Evolutionary conservation across 2,888 invertebrate species (phyloP).

Genomic region (Linyphia triangularis): DNA sequence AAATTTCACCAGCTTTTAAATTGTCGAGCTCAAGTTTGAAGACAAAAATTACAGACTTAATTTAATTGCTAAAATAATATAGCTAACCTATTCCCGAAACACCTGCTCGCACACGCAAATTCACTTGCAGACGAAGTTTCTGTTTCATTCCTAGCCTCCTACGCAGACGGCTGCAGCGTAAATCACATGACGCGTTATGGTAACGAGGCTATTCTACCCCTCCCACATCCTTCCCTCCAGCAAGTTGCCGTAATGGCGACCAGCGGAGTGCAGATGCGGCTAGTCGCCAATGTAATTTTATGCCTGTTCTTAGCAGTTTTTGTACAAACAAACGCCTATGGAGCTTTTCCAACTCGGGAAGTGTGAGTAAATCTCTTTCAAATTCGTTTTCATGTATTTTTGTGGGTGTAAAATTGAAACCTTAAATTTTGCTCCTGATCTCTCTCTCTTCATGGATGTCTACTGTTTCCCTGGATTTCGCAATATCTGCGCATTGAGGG

Average conservation of each 20-base stretch:
- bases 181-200: slow-evolving; percentile 61
- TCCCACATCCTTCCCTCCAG: slow-evolving; percentile 26
- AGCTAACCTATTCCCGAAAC: not conserved
- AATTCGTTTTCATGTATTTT: not conserved
- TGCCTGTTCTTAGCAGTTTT: slow-evolving; percentile 51
- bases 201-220: slow-evolving; percentile 50
- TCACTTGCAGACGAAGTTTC: slow-evolving; percentile 32
- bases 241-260: slow-evolving; percentile 73
- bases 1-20: no score
- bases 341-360: slow-evolving; percentile 63
- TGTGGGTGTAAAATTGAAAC: not conserved
- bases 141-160: slow-evolving; percentile 44
- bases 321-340: slow-evolving; percentile 45
- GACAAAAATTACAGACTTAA: not conserved
- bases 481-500: slow-evolving; percentile 71
- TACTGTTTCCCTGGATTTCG: slow-evolving; percentile 55
- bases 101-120: not conserved
- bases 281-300: slow-evolving; percentile 47
- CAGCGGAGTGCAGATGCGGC: slow-evolving; percentile 55
- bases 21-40: no score
- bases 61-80: not conserved
- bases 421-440: not conserved
- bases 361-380: slow-evolving; percentile 30
- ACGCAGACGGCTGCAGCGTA: slow-evolving; percentile 40
- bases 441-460: slow-evolving; percentile 18